Evolutionary conservation across 2,888 invertebrate species (phyloP).

Genomic region (Habroteleia sp.): DNA sequence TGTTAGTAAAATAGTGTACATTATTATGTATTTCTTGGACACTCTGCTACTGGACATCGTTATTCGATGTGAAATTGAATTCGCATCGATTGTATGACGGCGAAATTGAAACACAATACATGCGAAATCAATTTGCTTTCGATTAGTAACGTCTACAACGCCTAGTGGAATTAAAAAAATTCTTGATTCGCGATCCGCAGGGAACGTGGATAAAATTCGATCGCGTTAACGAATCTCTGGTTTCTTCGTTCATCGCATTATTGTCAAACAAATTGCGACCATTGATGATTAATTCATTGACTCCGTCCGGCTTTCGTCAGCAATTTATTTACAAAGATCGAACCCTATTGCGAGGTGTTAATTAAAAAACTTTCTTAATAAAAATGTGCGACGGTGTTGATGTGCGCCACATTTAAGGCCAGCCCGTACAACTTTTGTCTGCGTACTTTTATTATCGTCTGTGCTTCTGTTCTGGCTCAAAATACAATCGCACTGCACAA

Average conservation of each 20-base stretch:
- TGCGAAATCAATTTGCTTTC: constrained; percentile 50
- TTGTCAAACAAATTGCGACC: constrained; percentile 16
- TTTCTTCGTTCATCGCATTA: constrained; percentile 1
- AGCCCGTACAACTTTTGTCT: constrained; percentile 14
- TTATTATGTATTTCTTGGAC: too few species aligned
- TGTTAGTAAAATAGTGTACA: too few species aligned
- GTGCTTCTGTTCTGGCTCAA: constrained; percentile 31
- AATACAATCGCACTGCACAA: constrained; percentile 42
- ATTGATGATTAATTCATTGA: constrained; percentile 42
- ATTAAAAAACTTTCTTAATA: constrained; percentile 56
- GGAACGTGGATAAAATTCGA: constrained; percentile 19
- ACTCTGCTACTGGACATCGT: constrained; percentile 24
- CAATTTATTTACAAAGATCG: constrained; percentile 24
- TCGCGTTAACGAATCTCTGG: constrained; percentile 21
- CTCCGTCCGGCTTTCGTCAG: constrained; percentile 1
- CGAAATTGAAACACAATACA: constrained; percentile 47
- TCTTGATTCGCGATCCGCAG: constrained; percentile 25
- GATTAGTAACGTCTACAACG: constrained; percentile 44
- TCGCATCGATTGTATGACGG: constrained; percentile 35
- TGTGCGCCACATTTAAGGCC: constrained; percentile 14
- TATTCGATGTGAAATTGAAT: constrained; percentile 47
- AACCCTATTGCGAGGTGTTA: constrained; percentile 13
- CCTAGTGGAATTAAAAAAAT: constrained; percentile 20
- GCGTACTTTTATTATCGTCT: constrained; percentile 37
- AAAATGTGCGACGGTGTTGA: constrained; percentile 18